phyloP scores from a whole-genome alignment of 2,113 vertebrate species.

The Corythoichthys intestinalis region DNA sequence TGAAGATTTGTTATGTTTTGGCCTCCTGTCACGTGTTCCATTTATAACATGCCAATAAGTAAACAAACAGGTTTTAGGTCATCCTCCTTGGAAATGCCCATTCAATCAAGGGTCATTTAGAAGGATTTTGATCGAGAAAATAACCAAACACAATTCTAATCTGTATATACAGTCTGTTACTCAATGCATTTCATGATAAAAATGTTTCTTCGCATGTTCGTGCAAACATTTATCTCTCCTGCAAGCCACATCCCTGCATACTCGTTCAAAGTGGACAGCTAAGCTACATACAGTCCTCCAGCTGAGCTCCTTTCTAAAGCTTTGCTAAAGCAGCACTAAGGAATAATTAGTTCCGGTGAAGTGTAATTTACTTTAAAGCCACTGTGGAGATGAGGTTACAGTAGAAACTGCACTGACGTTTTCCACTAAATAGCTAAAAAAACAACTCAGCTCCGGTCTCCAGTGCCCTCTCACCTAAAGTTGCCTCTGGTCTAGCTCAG shows the following conservation, averaged over 20 bases:
- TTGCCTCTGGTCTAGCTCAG: no score
- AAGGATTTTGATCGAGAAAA: background rate
- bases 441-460: background rate
- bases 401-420: background rate
- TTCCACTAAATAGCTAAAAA: background rate
- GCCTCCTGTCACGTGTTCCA: slow-evolving; percentile 30
- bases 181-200: background rate
- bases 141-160: background rate
- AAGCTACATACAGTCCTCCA: background rate
- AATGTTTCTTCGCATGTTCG: background rate
- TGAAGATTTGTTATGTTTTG: slow-evolving; percentile 34
- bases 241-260: background rate
- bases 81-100: slow-evolving; percentile 7
- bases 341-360: background rate
- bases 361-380: background rate
- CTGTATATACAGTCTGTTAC: background rate
- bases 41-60: slow-evolving; percentile 36
- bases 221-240: background rate
- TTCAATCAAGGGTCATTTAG: background rate
- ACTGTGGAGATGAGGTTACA: background rate
- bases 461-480: no score
- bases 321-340: slow-evolving; percentile 1
- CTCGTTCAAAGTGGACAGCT: background rate
- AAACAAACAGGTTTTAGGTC: slow-evolving; percentile 22
- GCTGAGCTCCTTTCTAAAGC: background rate